A percentile compares a stretch with the other conserved stretches of the same genome.
These are phyloP conservation scores for Gymnogyps californianus DNA, from an alignment of 2,113 vertebrate genomes.

Conservation along the genomic window DNA sequence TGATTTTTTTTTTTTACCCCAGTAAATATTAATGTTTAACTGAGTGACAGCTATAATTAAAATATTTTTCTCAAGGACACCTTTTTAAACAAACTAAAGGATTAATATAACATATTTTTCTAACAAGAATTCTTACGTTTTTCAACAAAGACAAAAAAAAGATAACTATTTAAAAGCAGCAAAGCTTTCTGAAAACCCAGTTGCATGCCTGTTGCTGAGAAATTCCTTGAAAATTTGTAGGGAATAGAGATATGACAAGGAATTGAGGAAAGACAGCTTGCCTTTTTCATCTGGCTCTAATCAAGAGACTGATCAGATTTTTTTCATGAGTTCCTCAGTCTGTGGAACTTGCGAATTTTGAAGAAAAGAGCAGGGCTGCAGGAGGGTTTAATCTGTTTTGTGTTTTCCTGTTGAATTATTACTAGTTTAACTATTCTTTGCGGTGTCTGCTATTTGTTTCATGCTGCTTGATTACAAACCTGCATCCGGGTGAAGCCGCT, in stretches of 20 bases:
- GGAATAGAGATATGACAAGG: not conserved
- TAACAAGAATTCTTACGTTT: not conserved
- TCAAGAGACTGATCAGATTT: not conserved
- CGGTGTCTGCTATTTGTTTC: not conserved
- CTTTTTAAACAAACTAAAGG: not conserved
- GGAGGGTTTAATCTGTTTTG: not conserved
- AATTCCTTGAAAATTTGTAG: not conserved
- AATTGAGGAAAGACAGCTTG: not conserved
- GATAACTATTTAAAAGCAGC: not conserved
- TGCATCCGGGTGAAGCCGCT: rapidly evolving
- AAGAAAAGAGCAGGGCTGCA: not conserved
- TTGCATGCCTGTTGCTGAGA: not conserved
- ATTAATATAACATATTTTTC: not conserved
- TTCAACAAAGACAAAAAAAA: not conserved
- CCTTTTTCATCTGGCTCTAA: not conserved
- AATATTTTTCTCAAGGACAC: not conserved
- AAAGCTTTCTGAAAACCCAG: not conserved
- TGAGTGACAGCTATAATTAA: not conserved
- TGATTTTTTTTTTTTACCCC: not conserved
- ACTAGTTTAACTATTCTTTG: not conserved
- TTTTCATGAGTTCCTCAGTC: not conserved
- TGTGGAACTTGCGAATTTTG: not conserved
- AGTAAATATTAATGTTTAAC: not conserved
- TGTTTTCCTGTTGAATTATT: not conserved
- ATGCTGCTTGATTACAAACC: not conserved